Conservation (phyloP, 2,888 invertebrate species). For the Thecophora atra region DNA sequence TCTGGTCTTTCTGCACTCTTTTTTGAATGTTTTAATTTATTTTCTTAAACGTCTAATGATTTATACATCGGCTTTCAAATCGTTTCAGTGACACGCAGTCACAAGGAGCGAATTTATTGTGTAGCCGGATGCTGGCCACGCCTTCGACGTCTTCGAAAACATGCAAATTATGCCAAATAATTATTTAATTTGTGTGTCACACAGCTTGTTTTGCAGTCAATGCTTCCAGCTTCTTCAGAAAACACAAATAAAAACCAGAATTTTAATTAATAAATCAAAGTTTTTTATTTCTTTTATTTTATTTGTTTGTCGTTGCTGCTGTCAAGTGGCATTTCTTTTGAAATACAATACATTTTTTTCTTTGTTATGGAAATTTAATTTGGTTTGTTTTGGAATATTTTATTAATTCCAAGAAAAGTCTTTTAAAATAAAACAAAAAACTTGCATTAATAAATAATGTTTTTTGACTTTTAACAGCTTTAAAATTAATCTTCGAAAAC, state of each 20-base stretch:
- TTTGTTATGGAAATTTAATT: background rate
- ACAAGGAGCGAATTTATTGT: background rate
- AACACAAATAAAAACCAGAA: background rate
- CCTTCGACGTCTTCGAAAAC: background rate
- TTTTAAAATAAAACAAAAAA: too few species aligned
- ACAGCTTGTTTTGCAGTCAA: background rate
- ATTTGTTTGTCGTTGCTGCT: background rate
- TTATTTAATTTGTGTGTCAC: background rate
- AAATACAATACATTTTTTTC: background rate
- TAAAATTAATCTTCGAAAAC: too few species aligned
- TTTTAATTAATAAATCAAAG: constrained; percentile 13
- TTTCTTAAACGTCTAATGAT: background rate
- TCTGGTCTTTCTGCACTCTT: background rate
- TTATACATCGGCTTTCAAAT: constrained; percentile 16
- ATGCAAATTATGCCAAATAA: background rate
- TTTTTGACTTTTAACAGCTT: too few species aligned
- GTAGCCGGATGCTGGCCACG: background rate
- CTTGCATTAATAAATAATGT: too few species aligned
- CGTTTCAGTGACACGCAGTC: background rate
- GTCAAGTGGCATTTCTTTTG: background rate
- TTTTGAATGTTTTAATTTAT: background rate
- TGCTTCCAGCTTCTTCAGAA: background rate
- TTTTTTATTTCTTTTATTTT: background rate
- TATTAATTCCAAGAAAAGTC: background rate
- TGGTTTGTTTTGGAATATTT: background rate